Conservation (phyloP, 2,797 vertebrate species). For the Mormyrops attenuatus region DNA sequence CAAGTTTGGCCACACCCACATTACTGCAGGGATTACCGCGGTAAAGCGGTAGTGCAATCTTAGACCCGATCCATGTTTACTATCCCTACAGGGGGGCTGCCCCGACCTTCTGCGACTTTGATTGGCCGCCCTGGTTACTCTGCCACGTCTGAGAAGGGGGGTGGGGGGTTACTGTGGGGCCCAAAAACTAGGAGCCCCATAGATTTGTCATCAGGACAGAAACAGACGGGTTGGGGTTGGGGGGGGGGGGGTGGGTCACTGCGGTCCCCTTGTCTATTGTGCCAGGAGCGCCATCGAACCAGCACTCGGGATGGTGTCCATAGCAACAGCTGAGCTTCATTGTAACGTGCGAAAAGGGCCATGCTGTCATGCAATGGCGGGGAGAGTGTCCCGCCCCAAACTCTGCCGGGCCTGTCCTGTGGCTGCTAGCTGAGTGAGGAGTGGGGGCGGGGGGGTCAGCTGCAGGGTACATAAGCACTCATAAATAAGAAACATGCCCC, state of each 20-base stretch:
- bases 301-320: constrained; percentile 36
- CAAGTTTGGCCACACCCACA: constrained; percentile 8
- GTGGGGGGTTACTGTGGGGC: constrained; percentile 23
- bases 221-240: background rate
- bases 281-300: constrained; percentile 21
- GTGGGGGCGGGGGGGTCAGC: background rate
- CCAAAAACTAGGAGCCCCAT: constrained; percentile 16
- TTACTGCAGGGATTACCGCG: constrained; percentile 27
- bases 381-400: constrained; percentile 30
- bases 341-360: constrained; percentile 42
- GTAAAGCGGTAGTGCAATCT: constrained; percentile 29
- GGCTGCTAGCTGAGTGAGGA: background rate
- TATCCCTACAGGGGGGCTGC: constrained; percentile 19
- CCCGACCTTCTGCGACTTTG: background rate
- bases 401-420: constrained; percentile 32
- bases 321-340: constrained; percentile 48
- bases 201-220: constrained; percentile 16
- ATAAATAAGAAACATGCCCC: background rate
- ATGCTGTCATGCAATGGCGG: constrained; percentile 23
- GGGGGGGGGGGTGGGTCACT: background rate
- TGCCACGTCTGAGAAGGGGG: background rate
- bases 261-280: background rate
- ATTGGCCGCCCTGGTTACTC: background rate
- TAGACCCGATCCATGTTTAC: constrained; percentile 19
- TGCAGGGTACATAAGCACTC: background rate